phyloP scores from a whole-genome alignment of 2,888 invertebrate genomes.

The Lasioglossum villosulum region DNA sequence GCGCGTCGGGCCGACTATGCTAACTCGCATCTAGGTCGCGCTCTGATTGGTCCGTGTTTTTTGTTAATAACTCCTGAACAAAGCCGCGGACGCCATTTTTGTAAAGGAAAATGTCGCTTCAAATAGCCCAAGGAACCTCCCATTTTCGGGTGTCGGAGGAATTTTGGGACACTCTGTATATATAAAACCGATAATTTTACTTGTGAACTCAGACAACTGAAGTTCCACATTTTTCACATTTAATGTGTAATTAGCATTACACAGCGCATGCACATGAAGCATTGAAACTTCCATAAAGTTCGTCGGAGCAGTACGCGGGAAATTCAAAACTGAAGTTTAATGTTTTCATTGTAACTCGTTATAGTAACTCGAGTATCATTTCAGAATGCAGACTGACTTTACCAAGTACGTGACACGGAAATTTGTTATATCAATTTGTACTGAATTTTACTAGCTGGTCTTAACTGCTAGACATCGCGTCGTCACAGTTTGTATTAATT shows the following conservation, averaged over 20 bases:
- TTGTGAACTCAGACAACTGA: not conserved
- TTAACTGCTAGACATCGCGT: not conserved
- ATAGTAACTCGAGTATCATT: not conserved
- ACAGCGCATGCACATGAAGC: not conserved
- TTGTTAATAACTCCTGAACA: no score
- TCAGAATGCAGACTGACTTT: not conserved
- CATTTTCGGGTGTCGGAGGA: no score
- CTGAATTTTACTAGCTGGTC: not conserved
- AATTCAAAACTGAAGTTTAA: conserved; percentile 4
- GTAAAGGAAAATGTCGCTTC: no score
- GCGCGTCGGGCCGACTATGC: no score
- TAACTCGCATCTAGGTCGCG: no score
- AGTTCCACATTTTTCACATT: not conserved
- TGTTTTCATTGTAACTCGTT: conserved; percentile 6
- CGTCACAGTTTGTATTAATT: not conserved
- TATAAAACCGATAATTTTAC: not conserved
- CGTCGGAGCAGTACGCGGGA: not conserved
- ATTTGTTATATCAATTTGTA: not conserved
- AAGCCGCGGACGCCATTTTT: no score
- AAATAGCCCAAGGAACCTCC: no score
- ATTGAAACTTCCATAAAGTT: not conserved
- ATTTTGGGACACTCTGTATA: no score
- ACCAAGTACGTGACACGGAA: not conserved
- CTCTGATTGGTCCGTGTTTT: no score
- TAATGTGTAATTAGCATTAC: not conserved